Conservation (phyloP, 1,140 invertebrate genomes). For the Scaptomyza pallida region DNA sequence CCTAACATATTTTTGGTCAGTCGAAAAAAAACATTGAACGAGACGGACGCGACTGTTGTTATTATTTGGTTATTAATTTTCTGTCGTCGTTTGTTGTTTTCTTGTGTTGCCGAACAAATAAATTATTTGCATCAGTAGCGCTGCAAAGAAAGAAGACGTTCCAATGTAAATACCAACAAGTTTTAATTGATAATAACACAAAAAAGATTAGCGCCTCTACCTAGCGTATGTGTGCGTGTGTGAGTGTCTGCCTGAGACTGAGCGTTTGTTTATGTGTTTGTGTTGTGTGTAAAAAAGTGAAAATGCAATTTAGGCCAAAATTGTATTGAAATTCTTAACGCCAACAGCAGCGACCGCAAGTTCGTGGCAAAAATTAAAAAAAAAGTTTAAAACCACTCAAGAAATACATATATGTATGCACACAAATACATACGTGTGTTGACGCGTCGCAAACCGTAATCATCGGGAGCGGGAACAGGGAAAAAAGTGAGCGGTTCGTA, state of each 20-base stretch:
- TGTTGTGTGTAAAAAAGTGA: conserved; percentile 62
- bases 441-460: conserved; percentile 36
- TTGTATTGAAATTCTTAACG: conserved; percentile 68
- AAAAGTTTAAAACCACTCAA: conserved; percentile 37
- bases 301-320: conserved; percentile 72
- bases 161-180: conserved; percentile 60
- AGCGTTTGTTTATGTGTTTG: conserved; percentile 12
- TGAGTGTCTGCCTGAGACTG: conserved; percentile 12
- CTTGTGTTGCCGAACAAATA: conserved; percentile 63
- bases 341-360: conserved; percentile 45
- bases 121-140: conserved; percentile 38
- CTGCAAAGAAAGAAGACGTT: conserved; percentile 23
- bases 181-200: conserved; percentile 60
- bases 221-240: conserved; percentile 9
- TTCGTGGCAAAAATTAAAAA: conserved; percentile 41
- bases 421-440: conserved; percentile 17
- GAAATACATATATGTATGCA: conserved; percentile 36
- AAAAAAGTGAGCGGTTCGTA: conserved; percentile 41
- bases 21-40: conserved; percentile 47
- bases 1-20: conserved; percentile 17
- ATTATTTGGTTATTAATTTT: conserved; percentile 65
- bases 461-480: conserved; percentile 35
- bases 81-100: conserved; percentile 52
- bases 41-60: conserved; percentile 51
- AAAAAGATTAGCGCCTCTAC: conserved; percentile 18